phyloP scores from a whole-genome alignment of 2,113 vertebrate species.

The Phoxinus phoxinus region DNA sequence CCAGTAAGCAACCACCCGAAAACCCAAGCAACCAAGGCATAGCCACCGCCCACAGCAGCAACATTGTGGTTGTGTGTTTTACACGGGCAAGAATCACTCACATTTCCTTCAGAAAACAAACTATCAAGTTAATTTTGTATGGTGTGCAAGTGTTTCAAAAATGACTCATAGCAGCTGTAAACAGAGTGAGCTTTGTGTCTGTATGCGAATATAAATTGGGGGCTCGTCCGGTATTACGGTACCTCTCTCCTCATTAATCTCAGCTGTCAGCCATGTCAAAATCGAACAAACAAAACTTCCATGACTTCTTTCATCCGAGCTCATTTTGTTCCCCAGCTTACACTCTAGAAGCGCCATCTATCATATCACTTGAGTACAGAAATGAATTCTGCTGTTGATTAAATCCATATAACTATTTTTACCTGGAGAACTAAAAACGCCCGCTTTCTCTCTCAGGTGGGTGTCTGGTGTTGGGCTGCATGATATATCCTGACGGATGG shows the following conservation, averaged over 20 bases:
- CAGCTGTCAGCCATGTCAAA: neutral
- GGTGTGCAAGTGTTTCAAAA: neutral
- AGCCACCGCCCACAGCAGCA: neutral
- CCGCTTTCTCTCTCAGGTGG: slow-evolving; percentile 77
- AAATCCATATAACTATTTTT: slow-evolving; percentile 8
- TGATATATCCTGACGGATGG: slow-evolving; percentile 99
- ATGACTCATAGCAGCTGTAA: neutral
- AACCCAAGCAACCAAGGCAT: neutral
- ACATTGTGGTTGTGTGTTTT: neutral
- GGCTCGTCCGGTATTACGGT: neutral
- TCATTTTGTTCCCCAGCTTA: neutral
- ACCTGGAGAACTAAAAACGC: neutral
- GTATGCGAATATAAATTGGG: slow-evolving; percentile 8
- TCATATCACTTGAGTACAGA: neutral
- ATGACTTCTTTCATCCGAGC: neutral
- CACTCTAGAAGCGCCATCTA: neutral
- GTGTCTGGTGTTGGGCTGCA: slow-evolving; percentile 95
- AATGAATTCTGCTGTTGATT: slow-evolving; percentile 16
- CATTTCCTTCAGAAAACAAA: neutral
- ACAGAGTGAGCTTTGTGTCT: neutral
- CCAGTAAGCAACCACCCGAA: neutral
- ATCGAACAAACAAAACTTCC: neutral
- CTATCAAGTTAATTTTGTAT: neutral
- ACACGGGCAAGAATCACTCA: neutral
- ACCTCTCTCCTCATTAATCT: slow-evolving; percentile 18